phyloP scores from a whole-genome alignment of 2,113 vertebrate genomes.

The Alaudala cheleensis region DNA sequence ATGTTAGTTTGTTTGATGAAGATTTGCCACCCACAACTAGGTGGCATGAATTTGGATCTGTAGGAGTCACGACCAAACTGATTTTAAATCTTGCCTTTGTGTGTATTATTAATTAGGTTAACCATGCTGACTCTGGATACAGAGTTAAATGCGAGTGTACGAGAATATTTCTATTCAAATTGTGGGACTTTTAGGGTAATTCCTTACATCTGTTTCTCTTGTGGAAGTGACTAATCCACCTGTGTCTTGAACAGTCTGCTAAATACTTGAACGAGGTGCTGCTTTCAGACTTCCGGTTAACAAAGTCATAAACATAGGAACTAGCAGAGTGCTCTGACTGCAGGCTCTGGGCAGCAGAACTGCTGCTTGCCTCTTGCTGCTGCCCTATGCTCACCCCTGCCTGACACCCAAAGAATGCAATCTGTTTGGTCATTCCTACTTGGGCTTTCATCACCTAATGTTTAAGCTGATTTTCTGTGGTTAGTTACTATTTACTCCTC shows the following conservation, averaged over 20 bases:
- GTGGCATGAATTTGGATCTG: background rate
- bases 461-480: background rate
- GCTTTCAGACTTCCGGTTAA: accelerated
- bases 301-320: background rate
- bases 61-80: background rate
- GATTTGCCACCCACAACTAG: background rate
- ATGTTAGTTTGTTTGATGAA: background rate
- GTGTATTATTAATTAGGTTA: background rate
- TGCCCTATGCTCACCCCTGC: background rate
- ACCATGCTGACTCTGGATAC: background rate
- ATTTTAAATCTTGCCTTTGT: background rate
- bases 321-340: background rate
- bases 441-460: background rate
- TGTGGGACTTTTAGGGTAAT: background rate
- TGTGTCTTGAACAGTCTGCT: background rate
- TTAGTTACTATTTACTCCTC: background rate
- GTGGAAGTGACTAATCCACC: background rate
- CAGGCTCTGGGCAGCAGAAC: background rate
- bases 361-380: background rate
- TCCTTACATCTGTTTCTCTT: background rate
- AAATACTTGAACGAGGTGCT: background rate
- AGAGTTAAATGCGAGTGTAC: background rate
- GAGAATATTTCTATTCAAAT: background rate
- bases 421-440: background rate
- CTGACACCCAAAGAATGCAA: background rate